Conservation (phyloP, 2,888 invertebrate genomes). For the Plebejus melissa region DNA sequence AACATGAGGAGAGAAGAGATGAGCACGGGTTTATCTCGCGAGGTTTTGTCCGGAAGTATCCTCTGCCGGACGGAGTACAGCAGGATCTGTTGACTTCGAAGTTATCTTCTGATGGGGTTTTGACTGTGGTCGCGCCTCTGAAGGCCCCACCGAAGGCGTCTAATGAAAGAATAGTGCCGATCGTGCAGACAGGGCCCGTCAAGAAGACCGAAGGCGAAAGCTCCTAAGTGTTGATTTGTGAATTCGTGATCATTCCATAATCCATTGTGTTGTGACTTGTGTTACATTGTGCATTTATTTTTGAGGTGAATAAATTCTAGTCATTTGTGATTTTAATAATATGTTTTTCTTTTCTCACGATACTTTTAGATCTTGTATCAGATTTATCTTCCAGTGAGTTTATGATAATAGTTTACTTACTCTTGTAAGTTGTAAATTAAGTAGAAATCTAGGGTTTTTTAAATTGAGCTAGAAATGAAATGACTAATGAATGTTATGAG, state of each 20-base stretch:
- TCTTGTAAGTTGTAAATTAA: no score
- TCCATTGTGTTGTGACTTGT: not conserved
- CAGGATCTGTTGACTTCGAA: not conserved
- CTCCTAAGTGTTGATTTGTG: not conserved
- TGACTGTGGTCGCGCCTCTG: not conserved
- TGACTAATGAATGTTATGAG: no score
- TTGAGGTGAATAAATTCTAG: not conserved
- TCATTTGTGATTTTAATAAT: not conserved
- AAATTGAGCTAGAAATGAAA: no score
- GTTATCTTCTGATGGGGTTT: not conserved
- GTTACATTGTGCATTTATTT: not conserved
- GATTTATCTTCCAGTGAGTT: not conserved
- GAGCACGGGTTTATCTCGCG: not conserved
- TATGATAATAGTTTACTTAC: not conserved
- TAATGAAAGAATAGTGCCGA: not conserved
- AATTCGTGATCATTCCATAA: conserved; percentile 1
- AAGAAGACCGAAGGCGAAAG: not conserved
- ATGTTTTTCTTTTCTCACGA: not conserved
- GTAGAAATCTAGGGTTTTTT: no score
- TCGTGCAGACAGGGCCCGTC: not conserved
- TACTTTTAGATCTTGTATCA: not conserved
- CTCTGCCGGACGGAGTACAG: not conserved
- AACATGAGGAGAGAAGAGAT: not conserved
- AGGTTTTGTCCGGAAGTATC: not conserved
- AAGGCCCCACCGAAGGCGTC: not conserved